Evolutionary conservation across 2,113 vertebrate genomes (phyloP).

Genomic region (Oreotrochilus melanogaster): DNA sequence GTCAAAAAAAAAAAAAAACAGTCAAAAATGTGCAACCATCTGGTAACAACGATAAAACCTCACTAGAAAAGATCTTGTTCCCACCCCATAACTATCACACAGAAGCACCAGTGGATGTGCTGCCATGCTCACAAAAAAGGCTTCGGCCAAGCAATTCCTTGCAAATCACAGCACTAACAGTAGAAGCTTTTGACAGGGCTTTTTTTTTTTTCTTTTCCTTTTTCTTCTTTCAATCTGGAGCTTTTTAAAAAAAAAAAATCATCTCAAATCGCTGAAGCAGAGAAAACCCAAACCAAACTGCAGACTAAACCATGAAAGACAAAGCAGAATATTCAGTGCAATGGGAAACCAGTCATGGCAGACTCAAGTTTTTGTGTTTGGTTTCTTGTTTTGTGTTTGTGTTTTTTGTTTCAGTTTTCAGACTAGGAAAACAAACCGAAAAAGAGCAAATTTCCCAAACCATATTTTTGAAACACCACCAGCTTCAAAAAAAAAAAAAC

Average conservation of each 20-base stretch:
- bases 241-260: slow-evolving; percentile 55
- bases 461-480: slow-evolving; percentile 53
- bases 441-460: slow-evolving; percentile 75
- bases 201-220: neutral
- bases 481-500: slow-evolving; percentile 39
- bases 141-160: slow-evolving; percentile 5
- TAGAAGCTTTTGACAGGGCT: slow-evolving; percentile 24
- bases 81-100: slow-evolving; percentile 66
- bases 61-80: slow-evolving; percentile 85
- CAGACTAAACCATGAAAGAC: slow-evolving; percentile 80
- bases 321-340: slow-evolving; percentile 91
- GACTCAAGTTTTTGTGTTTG: slow-evolving; percentile 68
- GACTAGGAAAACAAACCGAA: slow-evolving; percentile 75
- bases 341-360: slow-evolving; percentile 74
- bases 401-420: slow-evolving; percentile 80
- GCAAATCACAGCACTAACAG: slow-evolving; percentile 23
- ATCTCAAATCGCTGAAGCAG: slow-evolving; percentile 80
- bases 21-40: slow-evolving; percentile 82
- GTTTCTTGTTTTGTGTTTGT: too few relatives aligned
- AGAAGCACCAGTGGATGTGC: slow-evolving; percentile 54
- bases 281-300: slow-evolving; percentile 65
- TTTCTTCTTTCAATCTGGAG: slow-evolving; percentile 74
- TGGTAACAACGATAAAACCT: slow-evolving; percentile 82
- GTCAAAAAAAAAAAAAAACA: slow-evolving; percentile 63
- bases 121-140: slow-evolving; percentile 33